Conservation (phyloP, 2,797 vertebrate species). For the Syngnathus rostellatus region DNA sequence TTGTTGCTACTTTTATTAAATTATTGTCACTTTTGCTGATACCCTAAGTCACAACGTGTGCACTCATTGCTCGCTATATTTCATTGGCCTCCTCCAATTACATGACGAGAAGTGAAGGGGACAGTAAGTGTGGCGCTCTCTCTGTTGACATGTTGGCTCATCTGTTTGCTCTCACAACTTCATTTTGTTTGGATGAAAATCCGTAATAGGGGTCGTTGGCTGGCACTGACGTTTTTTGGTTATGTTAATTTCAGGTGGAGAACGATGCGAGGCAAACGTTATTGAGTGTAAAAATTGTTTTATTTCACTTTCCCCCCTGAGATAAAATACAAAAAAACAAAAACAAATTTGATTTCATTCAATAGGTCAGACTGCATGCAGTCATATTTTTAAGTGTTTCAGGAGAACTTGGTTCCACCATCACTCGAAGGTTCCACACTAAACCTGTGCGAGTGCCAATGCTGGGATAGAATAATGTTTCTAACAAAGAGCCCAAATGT, state of each 20-base stretch:
- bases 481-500: constrained; percentile 14
- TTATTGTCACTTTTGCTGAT: too few species aligned
- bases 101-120: too few species aligned
- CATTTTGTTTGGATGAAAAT: constrained; percentile 47
- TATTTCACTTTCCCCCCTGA: constrained; percentile 33
- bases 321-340: constrained; percentile 31
- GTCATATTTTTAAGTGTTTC: constrained; percentile 23
- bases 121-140: too few species aligned
- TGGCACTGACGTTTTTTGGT: constrained; percentile 26
- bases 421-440: constrained; percentile 8
- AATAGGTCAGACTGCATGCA: constrained; percentile 17
- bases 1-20: too few species aligned
- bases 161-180: constrained; percentile 53
- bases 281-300: constrained; percentile 50
- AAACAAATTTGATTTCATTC: constrained; percentile 16
- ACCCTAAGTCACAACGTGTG: too few species aligned
- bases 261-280: constrained; percentile 7
- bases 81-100: too few species aligned
- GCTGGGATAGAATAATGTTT: constrained; percentile 26
- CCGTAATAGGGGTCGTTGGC: constrained; percentile 24
- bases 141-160: constrained; percentile 11
- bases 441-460: constrained; percentile 12
- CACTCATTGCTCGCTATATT: too few species aligned
- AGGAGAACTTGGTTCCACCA: constrained; percentile 25
- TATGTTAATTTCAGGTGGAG: constrained; percentile 5